Percentiles rank a stretch among this genome's conserved stretches.
Conservation (phyloP, 2,888 invertebrate species). For the Tetranychus truncatus region DNA sequence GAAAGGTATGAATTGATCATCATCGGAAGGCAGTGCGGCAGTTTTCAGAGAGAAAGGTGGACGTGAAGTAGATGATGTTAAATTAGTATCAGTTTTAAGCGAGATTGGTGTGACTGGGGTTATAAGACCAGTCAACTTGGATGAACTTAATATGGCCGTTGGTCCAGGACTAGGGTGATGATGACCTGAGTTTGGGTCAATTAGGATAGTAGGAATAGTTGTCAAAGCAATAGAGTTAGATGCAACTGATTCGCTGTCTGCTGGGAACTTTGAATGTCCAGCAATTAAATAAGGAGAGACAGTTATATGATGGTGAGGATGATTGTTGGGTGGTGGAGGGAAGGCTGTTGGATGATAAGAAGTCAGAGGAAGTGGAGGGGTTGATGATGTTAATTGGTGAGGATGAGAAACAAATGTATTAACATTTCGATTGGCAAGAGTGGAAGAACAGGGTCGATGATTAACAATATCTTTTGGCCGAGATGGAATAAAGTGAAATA, state of each 20-base stretch:
- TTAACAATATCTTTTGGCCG: background rate
- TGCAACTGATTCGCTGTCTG: background rate
- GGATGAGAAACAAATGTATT: background rate
- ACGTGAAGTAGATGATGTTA: background rate
- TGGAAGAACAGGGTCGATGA: background rate
- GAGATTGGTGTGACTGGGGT: background rate
- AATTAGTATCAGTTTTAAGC: background rate
- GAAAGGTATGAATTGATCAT: conserved; percentile 49
- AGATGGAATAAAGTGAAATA: background rate
- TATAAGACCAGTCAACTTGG: background rate
- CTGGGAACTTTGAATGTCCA: background rate
- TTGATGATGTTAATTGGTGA: background rate
- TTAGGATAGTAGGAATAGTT: conserved; percentile 5
- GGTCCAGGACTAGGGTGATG: background rate
- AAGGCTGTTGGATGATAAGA: background rate
- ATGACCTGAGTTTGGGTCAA: conserved; percentile 2
- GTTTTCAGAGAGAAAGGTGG: background rate
- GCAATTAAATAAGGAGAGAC: background rate
- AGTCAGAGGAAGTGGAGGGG: background rate
- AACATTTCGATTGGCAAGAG: background rate
- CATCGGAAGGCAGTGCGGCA: conserved; percentile 26
- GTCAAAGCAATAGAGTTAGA: background rate
- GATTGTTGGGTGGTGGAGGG: background rate
- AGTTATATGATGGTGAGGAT: background rate
- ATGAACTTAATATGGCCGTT: background rate